Evolutionary conservation across 2,113 vertebrate species (phyloP).

Genomic region (Rhipidura dahli): DNA sequence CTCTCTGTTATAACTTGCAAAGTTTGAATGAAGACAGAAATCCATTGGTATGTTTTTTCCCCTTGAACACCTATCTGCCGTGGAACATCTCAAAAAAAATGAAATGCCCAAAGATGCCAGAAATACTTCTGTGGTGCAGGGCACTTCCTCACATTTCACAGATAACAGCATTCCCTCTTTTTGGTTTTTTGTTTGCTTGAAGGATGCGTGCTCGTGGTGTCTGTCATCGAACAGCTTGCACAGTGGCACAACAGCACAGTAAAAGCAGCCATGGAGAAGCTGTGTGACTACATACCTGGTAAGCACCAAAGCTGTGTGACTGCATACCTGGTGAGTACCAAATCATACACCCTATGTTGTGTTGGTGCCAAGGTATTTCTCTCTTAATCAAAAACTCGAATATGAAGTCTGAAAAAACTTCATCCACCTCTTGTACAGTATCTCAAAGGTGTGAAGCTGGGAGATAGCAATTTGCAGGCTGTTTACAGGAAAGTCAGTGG

Average conservation of each 20-base stretch:
- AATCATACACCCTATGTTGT: neutral
- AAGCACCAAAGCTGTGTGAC: slow-evolving; percentile 66
- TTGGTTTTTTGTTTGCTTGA: neutral
- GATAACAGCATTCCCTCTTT: neutral
- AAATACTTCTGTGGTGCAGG: neutral
- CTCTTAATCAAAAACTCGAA: neutral
- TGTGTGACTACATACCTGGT: slow-evolving; percentile 80
- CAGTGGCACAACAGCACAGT: slow-evolving; percentile 73
- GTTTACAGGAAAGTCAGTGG: neutral
- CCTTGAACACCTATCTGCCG: neutral
- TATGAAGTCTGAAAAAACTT: neutral
- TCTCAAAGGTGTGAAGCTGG: neutral
- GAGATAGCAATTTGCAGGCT: neutral
- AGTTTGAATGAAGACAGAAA: neutral
- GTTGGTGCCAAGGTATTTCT: neutral
- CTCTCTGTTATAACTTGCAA: neutral
- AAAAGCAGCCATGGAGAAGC: slow-evolving; percentile 56
- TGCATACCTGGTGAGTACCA: slow-evolving; percentile 74
- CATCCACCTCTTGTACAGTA: neutral
- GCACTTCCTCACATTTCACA: neutral
- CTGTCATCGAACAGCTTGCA: slow-evolving; percentile 73
- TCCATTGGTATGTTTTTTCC: neutral
- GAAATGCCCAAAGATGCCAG: neutral
- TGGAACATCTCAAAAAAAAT: neutral
- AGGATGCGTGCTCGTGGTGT: slow-evolving; percentile 74